These are phyloP conservation scores for Galerucella pusilla DNA, from an alignment of 2,888 invertebrate species.

Conservation along the genomic window DNA sequence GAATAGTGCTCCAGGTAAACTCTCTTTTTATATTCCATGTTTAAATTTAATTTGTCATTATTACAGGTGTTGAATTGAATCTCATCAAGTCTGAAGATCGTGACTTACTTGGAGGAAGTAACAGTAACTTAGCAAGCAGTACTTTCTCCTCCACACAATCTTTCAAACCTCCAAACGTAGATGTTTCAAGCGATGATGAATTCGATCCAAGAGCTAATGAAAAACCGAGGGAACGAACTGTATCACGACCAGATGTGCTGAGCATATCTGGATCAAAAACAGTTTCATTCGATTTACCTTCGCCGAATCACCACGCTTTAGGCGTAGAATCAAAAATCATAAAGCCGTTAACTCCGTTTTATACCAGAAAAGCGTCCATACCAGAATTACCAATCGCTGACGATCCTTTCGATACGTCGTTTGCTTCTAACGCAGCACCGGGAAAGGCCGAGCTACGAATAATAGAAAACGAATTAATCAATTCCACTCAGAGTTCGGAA, in stretches of 20 bases:
- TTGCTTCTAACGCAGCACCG: conserved; percentile 68
- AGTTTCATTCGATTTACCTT: conserved; percentile 72
- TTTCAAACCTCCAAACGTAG: not conserved
- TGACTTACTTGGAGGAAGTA: conserved; percentile 81
- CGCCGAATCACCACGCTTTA: conserved; percentile 57
- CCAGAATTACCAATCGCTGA: conserved; percentile 68
- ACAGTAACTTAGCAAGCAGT: conserved; percentile 76
- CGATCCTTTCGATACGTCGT: conserved; percentile 78
- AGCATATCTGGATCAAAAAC: conserved; percentile 60
- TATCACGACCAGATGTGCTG: conserved; percentile 74
- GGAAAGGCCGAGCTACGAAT: conserved; percentile 70
- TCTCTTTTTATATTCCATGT: not conserved
- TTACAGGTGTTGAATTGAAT: conserved; percentile 62
- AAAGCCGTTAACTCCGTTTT: conserved; percentile 86
- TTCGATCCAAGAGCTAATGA: conserved; percentile 84
- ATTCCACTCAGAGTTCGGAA: conserved; percentile 68
- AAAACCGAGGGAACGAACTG: conserved; percentile 61
- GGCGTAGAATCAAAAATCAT: conserved; percentile 64
- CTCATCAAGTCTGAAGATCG: conserved; percentile 66
- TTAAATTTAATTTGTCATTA: too few relatives aligned
- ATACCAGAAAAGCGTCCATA: conserved; percentile 73
- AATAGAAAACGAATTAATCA: conserved; percentile 68
- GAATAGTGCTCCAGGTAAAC: not conserved
- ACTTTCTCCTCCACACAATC: not conserved
- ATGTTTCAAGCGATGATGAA: conserved; percentile 70